Evolutionary conservation across 2,888 invertebrate genomes (phyloP).

Genomic region (Drosophila engyochracea): DNA sequence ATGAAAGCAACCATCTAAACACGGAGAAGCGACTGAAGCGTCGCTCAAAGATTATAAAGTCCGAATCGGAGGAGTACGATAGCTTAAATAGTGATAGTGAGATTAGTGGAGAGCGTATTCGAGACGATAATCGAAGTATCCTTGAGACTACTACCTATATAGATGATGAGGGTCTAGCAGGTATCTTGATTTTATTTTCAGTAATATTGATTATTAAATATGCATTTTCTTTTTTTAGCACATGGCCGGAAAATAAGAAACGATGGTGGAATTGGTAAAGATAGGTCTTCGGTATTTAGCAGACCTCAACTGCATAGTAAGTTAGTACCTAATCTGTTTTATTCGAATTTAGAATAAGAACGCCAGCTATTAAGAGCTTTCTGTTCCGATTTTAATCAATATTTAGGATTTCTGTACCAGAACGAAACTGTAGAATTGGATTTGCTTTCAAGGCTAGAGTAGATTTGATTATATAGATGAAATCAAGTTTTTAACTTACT

Average conservation of each 20-base stretch:
- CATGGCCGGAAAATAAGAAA: constrained; percentile 84
- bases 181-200: constrained; percentile 27
- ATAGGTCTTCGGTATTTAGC: constrained; percentile 86
- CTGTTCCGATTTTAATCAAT: background rate
- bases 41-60: constrained; percentile 86
- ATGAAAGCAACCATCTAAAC: constrained; percentile 67
- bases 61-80: constrained; percentile 87
- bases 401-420: background rate
- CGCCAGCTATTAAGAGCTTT: background rate
- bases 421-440: background rate
- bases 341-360: constrained; percentile 12
- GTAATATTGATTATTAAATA: background rate
- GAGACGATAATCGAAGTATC: constrained; percentile 85
- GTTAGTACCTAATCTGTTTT: constrained; percentile 86
- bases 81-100: constrained; percentile 87
- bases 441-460: background rate
- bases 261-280: constrained; percentile 84
- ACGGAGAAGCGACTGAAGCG: constrained; percentile 85
- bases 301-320: constrained; percentile 87
- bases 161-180: constrained; percentile 85
- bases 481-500: too few species aligned
- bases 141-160: constrained; percentile 86
- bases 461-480: too few species aligned
- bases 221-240: constrained; percentile 39
- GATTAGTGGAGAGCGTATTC: constrained; percentile 85